Evolutionary conservation across 2,888 invertebrate genomes (phyloP).

Genomic region (Phania funesta): DNA sequence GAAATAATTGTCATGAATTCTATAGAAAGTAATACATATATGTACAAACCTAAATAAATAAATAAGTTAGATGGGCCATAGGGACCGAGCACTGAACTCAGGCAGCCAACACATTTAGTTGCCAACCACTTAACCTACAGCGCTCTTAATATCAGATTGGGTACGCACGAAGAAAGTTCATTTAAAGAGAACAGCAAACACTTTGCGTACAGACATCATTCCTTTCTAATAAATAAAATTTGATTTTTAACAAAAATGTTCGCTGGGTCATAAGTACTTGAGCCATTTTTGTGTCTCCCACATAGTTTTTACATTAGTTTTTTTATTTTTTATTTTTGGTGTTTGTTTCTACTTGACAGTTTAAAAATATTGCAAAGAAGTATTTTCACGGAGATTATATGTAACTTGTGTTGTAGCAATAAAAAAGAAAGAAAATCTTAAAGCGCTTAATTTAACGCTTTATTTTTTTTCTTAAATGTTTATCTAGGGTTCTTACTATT

Average conservation of each 20-base stretch:
- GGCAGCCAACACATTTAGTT: no score
- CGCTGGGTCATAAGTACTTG: not conserved
- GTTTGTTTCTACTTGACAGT: not conserved
- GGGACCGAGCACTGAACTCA: no score
- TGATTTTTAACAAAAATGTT: not conserved
- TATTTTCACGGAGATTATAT: slow-evolving; percentile 38
- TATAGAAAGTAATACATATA: no score
- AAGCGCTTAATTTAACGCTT: slow-evolving; percentile 61
- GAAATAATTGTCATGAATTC: no score
- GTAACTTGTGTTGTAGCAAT: not conserved
- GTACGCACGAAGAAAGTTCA: no score
- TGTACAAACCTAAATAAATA: no score
- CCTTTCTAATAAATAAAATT: not conserved
- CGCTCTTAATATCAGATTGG: no score
- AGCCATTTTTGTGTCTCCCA: not conserved
- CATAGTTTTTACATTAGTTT: not conserved
- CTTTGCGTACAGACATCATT: no score
- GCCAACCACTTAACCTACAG: no score
- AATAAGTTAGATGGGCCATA: no score
- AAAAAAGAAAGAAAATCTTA: slow-evolving; percentile 4
- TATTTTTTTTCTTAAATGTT: slow-evolving; percentile 41
- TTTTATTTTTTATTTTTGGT: not conserved
- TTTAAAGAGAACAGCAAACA: no score
- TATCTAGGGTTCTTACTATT: slow-evolving; percentile 13
- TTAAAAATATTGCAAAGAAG: slow-evolving; percentile 1